phyloP scores from a whole-genome alignment of 1,140 invertebrate genomes.

The Amphibalanus amphitrite region DNA sequence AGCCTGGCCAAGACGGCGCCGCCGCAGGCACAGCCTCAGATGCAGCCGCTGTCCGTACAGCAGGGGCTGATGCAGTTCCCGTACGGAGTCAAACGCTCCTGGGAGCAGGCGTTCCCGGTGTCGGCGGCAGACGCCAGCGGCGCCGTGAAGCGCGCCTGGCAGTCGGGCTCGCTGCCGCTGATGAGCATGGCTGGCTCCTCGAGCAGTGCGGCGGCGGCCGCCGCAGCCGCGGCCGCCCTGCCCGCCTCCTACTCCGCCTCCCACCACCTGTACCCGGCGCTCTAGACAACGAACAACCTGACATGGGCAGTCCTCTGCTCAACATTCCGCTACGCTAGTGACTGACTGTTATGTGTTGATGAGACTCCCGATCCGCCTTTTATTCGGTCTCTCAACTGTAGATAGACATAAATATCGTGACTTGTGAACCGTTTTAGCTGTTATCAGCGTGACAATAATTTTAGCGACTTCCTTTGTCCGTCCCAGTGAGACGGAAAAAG shows the following conservation, averaged over 20 bases:
- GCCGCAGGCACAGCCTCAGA: conserved; percentile 18
- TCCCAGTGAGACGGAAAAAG: too few species aligned
- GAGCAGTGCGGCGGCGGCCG: neutral
- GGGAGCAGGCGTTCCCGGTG: conserved; percentile 25
- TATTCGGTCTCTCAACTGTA: too few species aligned
- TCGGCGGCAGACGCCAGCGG: neutral
- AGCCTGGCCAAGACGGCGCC: conserved; percentile 22
- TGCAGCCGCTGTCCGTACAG: conserved; percentile 13
- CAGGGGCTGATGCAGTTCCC: conserved; percentile 19
- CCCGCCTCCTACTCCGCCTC: neutral
- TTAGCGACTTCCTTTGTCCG: too few species aligned
- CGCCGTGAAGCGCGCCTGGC: neutral
- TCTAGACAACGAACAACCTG: neutral
- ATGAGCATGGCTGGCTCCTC: neutral
- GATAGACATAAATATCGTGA: too few species aligned
- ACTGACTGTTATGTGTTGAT: too few species aligned
- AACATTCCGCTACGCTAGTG: too few species aligned
- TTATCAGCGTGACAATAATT: too few species aligned
- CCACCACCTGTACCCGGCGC: neutral
- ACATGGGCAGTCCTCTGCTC: neutral
- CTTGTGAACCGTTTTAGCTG: too few species aligned
- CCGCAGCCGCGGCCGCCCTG: neutral
- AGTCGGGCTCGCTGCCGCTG: neutral
- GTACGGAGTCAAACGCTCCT: conserved; percentile 29
- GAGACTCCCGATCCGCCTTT: too few species aligned